phyloP scores from a whole-genome alignment of 1,140 invertebrate genomes.

The Ericerus pela region DNA sequence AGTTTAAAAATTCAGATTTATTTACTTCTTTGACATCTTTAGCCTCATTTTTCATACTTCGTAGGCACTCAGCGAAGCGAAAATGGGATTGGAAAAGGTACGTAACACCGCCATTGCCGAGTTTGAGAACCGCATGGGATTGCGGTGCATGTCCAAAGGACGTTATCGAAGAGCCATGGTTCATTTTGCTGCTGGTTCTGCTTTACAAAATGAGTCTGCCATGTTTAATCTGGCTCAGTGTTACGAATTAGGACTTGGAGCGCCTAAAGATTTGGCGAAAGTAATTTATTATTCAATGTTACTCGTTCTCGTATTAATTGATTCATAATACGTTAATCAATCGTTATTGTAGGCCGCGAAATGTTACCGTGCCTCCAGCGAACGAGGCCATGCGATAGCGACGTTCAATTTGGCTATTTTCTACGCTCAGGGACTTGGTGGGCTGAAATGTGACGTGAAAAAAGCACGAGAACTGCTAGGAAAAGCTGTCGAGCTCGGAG shows the following conservation, averaged over 20 bases:
- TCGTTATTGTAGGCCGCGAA: constrained; percentile 38
- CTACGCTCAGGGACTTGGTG: constrained; percentile 43
- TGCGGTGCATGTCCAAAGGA: constrained; percentile 30
- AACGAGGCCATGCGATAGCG: constrained; percentile 39
- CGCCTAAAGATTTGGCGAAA: constrained; percentile 37
- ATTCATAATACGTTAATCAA: neutral
- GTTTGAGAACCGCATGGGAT: constrained; percentile 30
- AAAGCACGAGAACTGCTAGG: constrained; percentile 36
- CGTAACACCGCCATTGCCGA: constrained; percentile 28
- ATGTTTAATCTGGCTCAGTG: constrained; percentile 45
- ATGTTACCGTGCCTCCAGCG: constrained; percentile 40
- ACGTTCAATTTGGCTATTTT: constrained; percentile 47
- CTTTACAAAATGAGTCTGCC: constrained; percentile 38
- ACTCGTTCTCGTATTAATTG: constrained; percentile 4
- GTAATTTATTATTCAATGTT: constrained; percentile 26
- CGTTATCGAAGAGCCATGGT: constrained; percentile 30
- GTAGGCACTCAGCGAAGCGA: constrained; percentile 20
- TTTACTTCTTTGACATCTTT: neutral
- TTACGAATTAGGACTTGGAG: constrained; percentile 43
- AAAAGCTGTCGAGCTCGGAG: constrained; percentile 41
- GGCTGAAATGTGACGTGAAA: constrained; percentile 31
- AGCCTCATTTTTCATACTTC: neutral
- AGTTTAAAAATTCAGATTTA: neutral
- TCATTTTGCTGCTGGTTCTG: constrained; percentile 37
- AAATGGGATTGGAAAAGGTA: constrained; percentile 17